Conservation (phyloP, 1,140 invertebrate genomes). For the Megathymus violae region DNA sequence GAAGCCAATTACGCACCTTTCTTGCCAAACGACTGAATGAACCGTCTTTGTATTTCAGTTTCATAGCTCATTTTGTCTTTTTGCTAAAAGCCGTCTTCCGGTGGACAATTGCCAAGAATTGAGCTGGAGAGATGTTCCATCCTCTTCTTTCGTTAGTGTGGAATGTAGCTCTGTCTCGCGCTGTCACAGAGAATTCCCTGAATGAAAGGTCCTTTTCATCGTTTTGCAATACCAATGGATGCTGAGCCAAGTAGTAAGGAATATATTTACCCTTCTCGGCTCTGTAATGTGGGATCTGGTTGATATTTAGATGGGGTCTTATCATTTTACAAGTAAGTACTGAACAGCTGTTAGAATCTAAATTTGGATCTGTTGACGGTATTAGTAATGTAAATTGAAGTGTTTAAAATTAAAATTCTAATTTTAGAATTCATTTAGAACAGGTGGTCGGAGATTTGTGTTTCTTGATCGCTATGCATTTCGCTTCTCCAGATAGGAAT, state of each 20-base stretch:
- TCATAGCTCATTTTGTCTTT: slow-evolving; percentile 61
- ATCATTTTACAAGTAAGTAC: slow-evolving; percentile 3
- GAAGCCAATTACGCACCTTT: slow-evolving; percentile 44
- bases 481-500: too few species aligned
- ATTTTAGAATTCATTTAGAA: neutral
- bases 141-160: slow-evolving; percentile 37
- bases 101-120: slow-evolving; percentile 81
- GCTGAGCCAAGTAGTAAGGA: slow-evolving; percentile 71
- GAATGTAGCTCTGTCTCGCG: slow-evolving; percentile 51
- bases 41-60: slow-evolving; percentile 73
- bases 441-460: neutral
- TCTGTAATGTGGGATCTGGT: slow-evolving; percentile 31
- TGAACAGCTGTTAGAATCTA: neutral
- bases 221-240: slow-evolving; percentile 72
- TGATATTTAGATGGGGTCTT: slow-evolving; percentile 36
- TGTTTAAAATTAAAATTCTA: slow-evolving; percentile 20
- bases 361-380: slow-evolving; percentile 10
- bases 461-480: neutral
- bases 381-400: slow-evolving; percentile 1
- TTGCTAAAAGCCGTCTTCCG: slow-evolving; percentile 73
- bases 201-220: slow-evolving; percentile 74
- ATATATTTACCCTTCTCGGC: slow-evolving; percentile 63
- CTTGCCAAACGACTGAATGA: slow-evolving; percentile 62
- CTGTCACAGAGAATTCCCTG: slow-evolving; percentile 65
- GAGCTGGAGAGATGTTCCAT: slow-evolving; percentile 54